Percentiles rank a stretch among this genome's conserved stretches.
These are phyloP conservation scores for Halesus radiatus DNA, from an alignment of 1,140 invertebrate species.

Conservation along the genomic window DNA sequence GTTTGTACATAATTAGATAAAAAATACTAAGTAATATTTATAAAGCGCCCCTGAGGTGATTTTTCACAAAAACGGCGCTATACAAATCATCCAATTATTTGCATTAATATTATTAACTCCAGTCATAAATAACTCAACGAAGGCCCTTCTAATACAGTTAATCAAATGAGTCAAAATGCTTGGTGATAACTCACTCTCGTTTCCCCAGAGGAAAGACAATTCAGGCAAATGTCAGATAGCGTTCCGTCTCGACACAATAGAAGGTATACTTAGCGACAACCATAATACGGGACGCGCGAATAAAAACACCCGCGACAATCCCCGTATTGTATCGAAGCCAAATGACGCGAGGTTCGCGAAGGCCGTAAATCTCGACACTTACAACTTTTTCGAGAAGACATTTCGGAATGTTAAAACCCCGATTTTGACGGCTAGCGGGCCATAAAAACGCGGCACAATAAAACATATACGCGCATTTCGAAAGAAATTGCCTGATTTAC, in stretches of 20 bases:
- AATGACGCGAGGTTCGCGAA: background rate
- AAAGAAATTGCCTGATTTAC: constrained; percentile 25
- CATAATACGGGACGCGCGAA: constrained; percentile 19
- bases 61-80: too few relatives aligned
- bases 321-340: constrained; percentile 5
- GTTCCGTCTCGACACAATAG: background rate
- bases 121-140: too few relatives aligned
- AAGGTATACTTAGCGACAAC: too few relatives aligned
- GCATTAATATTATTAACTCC: too few relatives aligned
- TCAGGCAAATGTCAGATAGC: constrained; percentile 31
- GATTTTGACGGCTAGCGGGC: constrained; percentile 36
- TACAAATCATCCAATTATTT: too few relatives aligned
- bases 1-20: too few relatives aligned
- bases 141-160: too few relatives aligned
- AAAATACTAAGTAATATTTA: too few relatives aligned
- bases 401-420: constrained; percentile 39
- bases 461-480: constrained; percentile 14
- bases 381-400: constrained; percentile 23
- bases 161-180: too few relatives aligned
- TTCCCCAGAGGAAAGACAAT: background rate
- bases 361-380: constrained; percentile 31
- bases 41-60: too few relatives aligned
- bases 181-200: background rate
- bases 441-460: background rate
- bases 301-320: constrained; percentile 29